phyloP scores from a whole-genome alignment of 2,113 vertebrate species.

The Polypterus senegalus region DNA sequence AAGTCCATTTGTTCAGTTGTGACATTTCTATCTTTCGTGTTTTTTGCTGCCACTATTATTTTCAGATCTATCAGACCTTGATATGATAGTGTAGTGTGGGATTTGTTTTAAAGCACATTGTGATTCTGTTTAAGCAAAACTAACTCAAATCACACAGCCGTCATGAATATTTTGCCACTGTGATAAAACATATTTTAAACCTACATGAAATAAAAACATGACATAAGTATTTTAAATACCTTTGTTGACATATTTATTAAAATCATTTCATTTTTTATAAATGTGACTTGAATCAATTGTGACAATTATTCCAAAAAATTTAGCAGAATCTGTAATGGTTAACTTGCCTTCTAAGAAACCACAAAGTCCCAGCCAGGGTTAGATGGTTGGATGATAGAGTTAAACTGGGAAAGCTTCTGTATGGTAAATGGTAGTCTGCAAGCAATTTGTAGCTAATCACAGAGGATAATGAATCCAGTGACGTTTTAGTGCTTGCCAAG shows the following conservation, averaged over 20 bases:
- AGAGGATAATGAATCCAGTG: conserved; percentile 11
- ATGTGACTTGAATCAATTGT: background rate
- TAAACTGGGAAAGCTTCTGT: conserved; percentile 21
- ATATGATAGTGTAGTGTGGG: too few species aligned
- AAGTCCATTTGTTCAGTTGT: too few species aligned
- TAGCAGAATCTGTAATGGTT: background rate
- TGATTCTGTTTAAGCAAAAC: too few species aligned
- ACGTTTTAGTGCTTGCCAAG: conserved; percentile 22
- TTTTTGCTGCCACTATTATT: too few species aligned
- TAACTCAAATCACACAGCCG: too few species aligned
- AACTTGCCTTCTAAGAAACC: background rate
- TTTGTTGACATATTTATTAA: background rate
- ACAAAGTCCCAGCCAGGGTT: background rate
- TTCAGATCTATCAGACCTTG: too few species aligned
- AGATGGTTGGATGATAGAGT: conserved; percentile 1
- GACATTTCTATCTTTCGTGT: too few species aligned
- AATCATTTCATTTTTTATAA: background rate
- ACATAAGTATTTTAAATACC: too few species aligned
- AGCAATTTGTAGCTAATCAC: conserved; percentile 24
- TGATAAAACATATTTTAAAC: too few species aligned
- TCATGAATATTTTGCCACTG: too few species aligned
- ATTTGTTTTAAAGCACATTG: too few species aligned
- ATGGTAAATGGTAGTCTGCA: conserved; percentile 24
- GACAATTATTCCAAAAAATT: background rate
- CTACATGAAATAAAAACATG: too few species aligned